Percentiles rank a stretch among this genome's conserved stretches.
Conservation (phyloP, 2,888 invertebrate genomes). For the Apoda limacodes region DNA sequence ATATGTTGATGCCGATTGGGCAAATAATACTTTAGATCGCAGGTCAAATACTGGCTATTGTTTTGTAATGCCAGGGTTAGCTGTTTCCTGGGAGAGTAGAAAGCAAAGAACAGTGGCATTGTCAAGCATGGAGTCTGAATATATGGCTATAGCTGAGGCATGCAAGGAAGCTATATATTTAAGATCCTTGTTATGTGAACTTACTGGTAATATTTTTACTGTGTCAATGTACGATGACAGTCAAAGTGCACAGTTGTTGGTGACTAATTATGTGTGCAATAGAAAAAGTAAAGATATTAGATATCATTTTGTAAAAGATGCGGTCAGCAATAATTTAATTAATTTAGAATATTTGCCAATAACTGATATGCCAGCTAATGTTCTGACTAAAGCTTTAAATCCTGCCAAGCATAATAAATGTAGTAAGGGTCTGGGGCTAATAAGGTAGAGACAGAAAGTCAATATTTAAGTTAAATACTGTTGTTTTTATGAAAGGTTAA, state of each 20-base stretch:
- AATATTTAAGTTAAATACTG: too few relatives aligned
- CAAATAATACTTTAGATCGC: too few relatives aligned
- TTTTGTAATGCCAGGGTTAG: constrained; percentile 22
- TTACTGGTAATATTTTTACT: constrained; percentile 1
- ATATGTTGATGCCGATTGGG: too few relatives aligned
- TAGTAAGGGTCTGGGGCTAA: constrained; percentile 1
- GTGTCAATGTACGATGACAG: constrained; percentile 14
- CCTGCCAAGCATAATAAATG: constrained; percentile 4
- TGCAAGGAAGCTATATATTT: constrained; percentile 11
- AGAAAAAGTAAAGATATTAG: constrained; percentile 17
- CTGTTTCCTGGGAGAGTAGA: constrained; percentile 24
- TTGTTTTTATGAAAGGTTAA: constrained; percentile 1
- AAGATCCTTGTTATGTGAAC: constrained; percentile 2
- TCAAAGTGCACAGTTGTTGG: constrained; percentile 15
- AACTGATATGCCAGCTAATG: constrained; percentile 4
- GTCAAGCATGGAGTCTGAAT: constrained; percentile 16
- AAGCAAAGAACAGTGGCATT: constrained; percentile 17
- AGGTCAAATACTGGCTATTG: too few relatives aligned
- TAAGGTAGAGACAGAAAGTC: too few relatives aligned
- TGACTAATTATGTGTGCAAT: constrained; percentile 12
- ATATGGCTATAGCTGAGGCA: constrained; percentile 11
- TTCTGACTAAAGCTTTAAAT: constrained; percentile 4
- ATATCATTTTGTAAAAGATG: constrained; percentile 13
- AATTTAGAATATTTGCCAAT: constrained; percentile 1
- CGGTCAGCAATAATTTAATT: constrained; percentile 5